A percentile compares a stretch with the other conserved stretches of the same genome.
These are phyloP conservation scores for Heteronetta atricapilla DNA, from an alignment of 2,113 vertebrate species.

Conservation along the genomic window DNA sequence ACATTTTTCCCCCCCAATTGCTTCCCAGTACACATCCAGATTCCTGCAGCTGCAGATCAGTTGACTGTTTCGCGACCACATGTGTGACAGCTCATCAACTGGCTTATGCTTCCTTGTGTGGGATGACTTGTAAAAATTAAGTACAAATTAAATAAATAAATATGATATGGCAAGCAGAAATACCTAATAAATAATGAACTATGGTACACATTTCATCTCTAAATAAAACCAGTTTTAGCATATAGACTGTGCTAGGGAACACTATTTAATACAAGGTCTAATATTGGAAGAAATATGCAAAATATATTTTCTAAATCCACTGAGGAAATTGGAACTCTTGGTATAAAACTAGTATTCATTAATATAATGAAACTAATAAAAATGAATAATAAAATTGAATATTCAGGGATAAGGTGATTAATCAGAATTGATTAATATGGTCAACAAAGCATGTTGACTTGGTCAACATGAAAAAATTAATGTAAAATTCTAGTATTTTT, in stretches of 20 bases:
- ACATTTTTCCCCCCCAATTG: background rate
- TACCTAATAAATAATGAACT: background rate
- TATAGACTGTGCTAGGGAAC: background rate
- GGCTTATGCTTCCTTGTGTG: background rate
- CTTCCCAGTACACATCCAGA: background rate
- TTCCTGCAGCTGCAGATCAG: background rate
- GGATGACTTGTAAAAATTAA: background rate
- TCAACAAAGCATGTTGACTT: background rate
- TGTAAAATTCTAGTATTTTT: background rate
- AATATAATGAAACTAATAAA: too few species aligned
- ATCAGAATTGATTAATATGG: background rate
- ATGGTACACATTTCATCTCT: background rate
- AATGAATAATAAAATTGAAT: background rate
- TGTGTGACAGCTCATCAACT: background rate
- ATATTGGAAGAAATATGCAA: rapidly evolving
- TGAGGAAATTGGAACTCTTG: background rate
- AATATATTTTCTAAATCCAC: background rate
- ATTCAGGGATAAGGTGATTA: background rate
- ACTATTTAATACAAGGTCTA: background rate
- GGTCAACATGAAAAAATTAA: background rate
- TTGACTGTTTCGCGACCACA: background rate
- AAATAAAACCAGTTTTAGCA: background rate
- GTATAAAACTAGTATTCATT: background rate
- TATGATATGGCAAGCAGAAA: background rate
- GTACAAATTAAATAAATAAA: background rate